Percentiles rank a stretch among this genome's conserved stretches.
Conservation (phyloP, 2,797 vertebrate genomes). For the Huso huso region DNA sequence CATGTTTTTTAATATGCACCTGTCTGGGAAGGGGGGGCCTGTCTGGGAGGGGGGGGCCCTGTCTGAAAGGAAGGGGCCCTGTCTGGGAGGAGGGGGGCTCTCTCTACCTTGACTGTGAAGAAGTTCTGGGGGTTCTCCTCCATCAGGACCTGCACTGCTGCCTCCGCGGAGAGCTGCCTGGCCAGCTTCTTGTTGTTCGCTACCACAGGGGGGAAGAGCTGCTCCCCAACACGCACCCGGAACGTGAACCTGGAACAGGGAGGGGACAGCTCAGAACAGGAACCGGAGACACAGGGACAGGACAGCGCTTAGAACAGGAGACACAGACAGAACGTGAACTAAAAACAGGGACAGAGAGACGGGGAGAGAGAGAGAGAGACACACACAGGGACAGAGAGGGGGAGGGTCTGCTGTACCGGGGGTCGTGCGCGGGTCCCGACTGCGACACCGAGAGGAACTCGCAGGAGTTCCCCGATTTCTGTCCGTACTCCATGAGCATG, state of each 20-base stretch:
- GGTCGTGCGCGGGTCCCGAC: slow-evolving; percentile 89
- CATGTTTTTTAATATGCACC: too few relatives aligned
- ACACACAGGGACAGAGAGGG: neutral
- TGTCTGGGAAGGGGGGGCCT: neutral
- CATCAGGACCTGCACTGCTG: slow-evolving; percentile 80
- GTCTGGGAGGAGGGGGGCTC: neutral
- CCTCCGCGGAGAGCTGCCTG: slow-evolving; percentile 88
- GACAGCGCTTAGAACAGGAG: neutral
- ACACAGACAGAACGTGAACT: neutral
- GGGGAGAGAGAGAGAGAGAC: neutral
- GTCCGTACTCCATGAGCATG: slow-evolving; percentile 84
- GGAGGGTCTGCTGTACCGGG: slow-evolving; percentile 61
- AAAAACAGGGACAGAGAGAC: slow-evolving; percentile 2
- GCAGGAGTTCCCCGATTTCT: slow-evolving; percentile 75
- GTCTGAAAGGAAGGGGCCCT: neutral
- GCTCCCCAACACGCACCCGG: slow-evolving; percentile 80
- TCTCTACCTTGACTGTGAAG: slow-evolving; percentile 64
- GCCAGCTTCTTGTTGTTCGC: slow-evolving; percentile 93
- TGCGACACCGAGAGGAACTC: slow-evolving; percentile 86
- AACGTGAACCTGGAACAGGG: slow-evolving; percentile 77
- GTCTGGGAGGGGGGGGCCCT: too few relatives aligned
- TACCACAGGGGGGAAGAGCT: slow-evolving; percentile 71
- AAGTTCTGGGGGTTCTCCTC: slow-evolving; percentile 56
- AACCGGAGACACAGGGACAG: too few relatives aligned
- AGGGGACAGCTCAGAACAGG: neutral